Evolutionary conservation across 1,140 invertebrate species (phyloP).

Genomic region (Gryllus bimaculatus): DNA sequence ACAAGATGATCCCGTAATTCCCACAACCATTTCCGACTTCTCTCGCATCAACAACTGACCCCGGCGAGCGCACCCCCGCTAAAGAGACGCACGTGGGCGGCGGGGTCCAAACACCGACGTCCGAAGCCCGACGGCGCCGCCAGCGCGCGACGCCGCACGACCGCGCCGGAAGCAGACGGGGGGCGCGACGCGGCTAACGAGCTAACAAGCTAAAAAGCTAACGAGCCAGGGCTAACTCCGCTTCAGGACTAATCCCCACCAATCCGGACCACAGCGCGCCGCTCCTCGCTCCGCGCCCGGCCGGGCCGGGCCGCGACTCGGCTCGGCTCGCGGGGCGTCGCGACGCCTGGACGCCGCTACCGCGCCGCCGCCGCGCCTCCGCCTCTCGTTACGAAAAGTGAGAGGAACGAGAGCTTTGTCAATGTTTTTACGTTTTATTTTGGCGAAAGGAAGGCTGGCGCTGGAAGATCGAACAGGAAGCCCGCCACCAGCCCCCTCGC

Average conservation of each 20-base stretch:
- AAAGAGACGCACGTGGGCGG: too few species aligned
- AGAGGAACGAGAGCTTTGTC: background rate
- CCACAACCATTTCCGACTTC: too few species aligned
- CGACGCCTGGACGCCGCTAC: background rate
- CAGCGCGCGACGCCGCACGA: too few species aligned
- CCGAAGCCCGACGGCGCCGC: too few species aligned
- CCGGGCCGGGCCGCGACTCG: background rate
- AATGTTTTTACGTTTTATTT: background rate
- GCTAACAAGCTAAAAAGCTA: background rate
- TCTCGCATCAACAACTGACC: too few species aligned
- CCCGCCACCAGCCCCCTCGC: background rate
- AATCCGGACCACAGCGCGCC: too few species aligned
- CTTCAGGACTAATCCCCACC: background rate
- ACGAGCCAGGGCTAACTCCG: background rate
- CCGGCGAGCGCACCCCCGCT: too few species aligned
- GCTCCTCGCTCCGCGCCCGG: too few species aligned
- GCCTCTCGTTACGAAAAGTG: background rate
- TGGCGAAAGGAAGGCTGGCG: background rate
- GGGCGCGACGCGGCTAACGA: background rate
- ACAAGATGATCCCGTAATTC: too few species aligned
- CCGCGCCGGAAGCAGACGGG: too few species aligned
- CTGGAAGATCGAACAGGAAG: background rate
- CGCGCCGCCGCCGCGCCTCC: too few species aligned
- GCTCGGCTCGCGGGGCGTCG: background rate
- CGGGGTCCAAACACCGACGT: too few species aligned